phyloP scores from a whole-genome alignment of 2,797 vertebrate genomes.

The Falco columbarius region DNA sequence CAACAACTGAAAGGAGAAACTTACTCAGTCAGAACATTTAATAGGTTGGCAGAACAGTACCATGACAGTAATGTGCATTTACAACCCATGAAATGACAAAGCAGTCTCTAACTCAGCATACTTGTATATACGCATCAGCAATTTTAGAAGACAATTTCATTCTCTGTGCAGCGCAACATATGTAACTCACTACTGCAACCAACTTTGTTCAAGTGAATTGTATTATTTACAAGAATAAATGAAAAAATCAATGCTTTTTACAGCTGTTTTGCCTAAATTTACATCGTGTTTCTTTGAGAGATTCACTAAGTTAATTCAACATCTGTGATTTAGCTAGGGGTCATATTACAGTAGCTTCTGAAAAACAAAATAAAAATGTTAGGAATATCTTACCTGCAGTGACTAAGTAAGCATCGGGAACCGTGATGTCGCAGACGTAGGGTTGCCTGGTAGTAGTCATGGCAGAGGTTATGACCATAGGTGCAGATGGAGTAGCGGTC shows the following conservation, averaged over 20 bases:
- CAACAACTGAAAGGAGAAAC: constrained; percentile 57
- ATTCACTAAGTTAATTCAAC: neutral
- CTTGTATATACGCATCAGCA: neutral
- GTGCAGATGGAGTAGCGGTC: constrained; percentile 59
- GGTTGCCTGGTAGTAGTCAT: constrained; percentile 78
- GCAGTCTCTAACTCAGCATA: neutral
- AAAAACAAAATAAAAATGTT: neutral
- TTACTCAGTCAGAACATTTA: constrained; percentile 28
- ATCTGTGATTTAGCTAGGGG: neutral
- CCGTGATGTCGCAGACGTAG: constrained; percentile 89
- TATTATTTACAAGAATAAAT: neutral
- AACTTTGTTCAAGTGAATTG: neutral
- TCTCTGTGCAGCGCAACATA: neutral
- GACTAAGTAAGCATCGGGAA: constrained; percentile 89
- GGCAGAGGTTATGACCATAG: constrained; percentile 58
- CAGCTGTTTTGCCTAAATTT: neutral
- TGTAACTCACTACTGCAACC: neutral
- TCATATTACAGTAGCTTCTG: neutral
- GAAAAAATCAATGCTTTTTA: neutral
- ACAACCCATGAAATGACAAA: neutral
- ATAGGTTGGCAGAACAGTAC: neutral
- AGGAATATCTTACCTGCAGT: constrained; percentile 84
- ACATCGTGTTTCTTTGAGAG: accelerated
- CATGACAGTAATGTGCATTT: neutral
- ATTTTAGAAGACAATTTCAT: neutral